Evolutionary conservation across 92 coral and sea anemone species (phyloP), one percentile per base, ranked within the genome.

Genomic region (Meandrina meandrites): DNA sequence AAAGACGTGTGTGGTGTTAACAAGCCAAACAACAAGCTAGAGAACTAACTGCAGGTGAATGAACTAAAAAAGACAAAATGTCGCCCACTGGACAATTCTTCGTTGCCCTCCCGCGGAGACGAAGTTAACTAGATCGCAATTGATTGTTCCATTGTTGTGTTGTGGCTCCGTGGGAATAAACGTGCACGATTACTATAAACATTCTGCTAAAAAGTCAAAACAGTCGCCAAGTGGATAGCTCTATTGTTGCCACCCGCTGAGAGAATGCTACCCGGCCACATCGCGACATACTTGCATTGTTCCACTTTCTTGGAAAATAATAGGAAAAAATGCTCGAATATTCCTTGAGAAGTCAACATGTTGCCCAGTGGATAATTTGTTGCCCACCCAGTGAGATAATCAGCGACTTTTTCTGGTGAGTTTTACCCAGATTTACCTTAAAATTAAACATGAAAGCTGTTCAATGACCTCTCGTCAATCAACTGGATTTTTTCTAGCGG

Each of bases 121-220:
- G 3, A 71, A 10, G 76, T 71, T 34, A 71, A 19, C 76, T 34
- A 40, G 17, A 35, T 34, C 76, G 28, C 24, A 15, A 34, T 14
- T 71, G 15, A 71, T 71, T 71, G 76, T 71, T 71, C 76, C 24
- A 71, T 71, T 71, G 76, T 71, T 32, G 76, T 71, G 76, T 71
- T 32, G 76, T 71, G 42, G 42, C 48, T 71, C 22, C 76, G 78
- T 73, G 51, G 78, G 78, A 73, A 73, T 36, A 19, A 73, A 35
- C 48, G n/a, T 73, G 78, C 7, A 37, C 51, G 15, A 19, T 24
- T 27, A 42, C 78, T 42, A n/a, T n/a, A 73, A 73, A 73, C 11
- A 73, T 73, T 73, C 28, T 19, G 22, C 78, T 47, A 36, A 48
- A 9, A 17, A 73, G 37, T 50, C 7, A 50, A 73, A 40, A 35